Evolutionary conservation across 2,113 vertebrate species (phyloP).

Genomic region (Stigmatopora argus): DNA sequence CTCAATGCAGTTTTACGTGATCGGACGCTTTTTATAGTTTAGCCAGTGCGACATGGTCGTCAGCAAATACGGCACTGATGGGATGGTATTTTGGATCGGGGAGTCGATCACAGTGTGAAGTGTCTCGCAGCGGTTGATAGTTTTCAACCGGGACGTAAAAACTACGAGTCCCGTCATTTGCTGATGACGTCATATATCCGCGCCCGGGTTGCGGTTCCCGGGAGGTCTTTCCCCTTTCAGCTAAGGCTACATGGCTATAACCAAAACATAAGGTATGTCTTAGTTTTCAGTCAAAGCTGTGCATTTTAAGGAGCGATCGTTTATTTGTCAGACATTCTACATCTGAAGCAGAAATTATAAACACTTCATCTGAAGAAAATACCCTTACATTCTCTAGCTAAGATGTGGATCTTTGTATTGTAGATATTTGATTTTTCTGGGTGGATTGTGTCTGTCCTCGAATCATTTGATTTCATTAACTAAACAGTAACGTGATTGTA

Average conservation of each 20-base stretch:
- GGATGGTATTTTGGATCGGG: background rate
- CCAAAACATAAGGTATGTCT: slow-evolving; percentile 54
- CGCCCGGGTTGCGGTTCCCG: slow-evolving; percentile 17
- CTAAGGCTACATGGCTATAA: slow-evolving; percentile 35
- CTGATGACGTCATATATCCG: slow-evolving; percentile 33
- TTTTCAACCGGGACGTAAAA: no score
- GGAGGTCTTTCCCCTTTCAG: slow-evolving; percentile 14
- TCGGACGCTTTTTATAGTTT: background rate
- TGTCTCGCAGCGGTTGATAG: background rate
- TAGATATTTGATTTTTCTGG: background rate
- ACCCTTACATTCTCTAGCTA: slow-evolving; percentile 5
- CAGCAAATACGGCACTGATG: background rate
- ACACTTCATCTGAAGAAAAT: slow-evolving; percentile 34
- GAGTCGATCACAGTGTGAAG: no score
- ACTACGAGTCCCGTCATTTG: background rate
- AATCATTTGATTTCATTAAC: background rate
- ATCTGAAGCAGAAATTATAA: slow-evolving; percentile 17
- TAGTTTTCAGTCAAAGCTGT: background rate
- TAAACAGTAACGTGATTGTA: background rate
- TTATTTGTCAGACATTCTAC: background rate
- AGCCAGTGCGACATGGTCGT: slow-evolving; percentile 2
- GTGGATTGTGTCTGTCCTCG: background rate
- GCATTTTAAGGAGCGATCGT: background rate
- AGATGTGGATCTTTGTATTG: background rate
- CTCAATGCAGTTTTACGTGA: background rate